A percentile compares a stretch with the other conserved stretches of the same genome.
Conservation (phyloP, 2,113 vertebrate species). For the Clarias magur region DNA sequence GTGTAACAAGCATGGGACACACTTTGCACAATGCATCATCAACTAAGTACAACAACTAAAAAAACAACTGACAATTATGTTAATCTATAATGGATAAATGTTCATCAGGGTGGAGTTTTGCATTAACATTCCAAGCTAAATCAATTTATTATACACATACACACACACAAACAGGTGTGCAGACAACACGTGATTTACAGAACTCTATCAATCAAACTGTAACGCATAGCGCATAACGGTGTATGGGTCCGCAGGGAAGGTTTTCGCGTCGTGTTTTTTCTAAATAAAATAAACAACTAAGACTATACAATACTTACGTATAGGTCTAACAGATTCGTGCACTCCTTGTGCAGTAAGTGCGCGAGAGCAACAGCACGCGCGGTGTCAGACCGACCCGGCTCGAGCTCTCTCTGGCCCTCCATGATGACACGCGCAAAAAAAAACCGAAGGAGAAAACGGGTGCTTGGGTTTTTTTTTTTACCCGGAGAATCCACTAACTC, state of each 20-base stretch:
- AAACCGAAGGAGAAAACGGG: no score
- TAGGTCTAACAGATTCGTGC: constrained; percentile 64
- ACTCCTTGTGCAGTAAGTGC: constrained; percentile 69
- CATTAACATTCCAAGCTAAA: not conserved
- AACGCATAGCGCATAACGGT: constrained; percentile 7
- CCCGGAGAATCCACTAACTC: no score
- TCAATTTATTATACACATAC: not conserved
- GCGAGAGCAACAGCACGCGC: constrained; percentile 66
- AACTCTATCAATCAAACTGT: not conserved
- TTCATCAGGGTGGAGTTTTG: no score
- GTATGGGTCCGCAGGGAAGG: not conserved
- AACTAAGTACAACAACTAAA: not conserved
- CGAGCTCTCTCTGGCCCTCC: constrained; percentile 55
- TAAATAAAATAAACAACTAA: not conserved
- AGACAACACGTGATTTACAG: constrained; percentile 17
- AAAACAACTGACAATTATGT: not conserved
- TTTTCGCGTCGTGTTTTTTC: not conserved
- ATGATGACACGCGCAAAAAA: constrained; percentile 29
- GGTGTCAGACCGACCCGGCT: constrained; percentile 54
- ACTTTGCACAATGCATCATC: not conserved
- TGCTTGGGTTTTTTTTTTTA: not conserved
- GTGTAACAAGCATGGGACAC: no score
- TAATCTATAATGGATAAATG: no score
- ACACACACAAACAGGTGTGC: constrained; percentile 21
- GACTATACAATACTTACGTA: constrained; percentile 67